Evolutionary conservation across 2,888 invertebrate genomes (phyloP).

Genomic region (Strigamia maritima): DNA sequence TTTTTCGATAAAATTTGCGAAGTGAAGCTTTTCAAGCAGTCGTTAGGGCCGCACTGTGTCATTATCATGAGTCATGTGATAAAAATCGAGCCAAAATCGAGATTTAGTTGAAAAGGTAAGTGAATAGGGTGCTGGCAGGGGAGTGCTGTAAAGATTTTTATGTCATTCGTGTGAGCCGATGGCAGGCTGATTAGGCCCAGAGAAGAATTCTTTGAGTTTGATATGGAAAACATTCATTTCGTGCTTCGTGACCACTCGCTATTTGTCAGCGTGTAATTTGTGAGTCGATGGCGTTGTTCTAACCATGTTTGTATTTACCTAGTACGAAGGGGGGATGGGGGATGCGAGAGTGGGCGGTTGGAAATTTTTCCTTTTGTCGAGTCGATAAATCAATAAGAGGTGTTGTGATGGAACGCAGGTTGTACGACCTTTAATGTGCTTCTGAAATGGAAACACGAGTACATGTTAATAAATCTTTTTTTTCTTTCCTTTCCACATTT

Average conservation of each 20-base stretch:
- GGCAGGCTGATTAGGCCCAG: constrained; percentile 12
- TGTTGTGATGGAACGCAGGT: constrained; percentile 23
- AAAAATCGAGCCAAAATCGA: neutral
- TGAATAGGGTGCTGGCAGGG: constrained; percentile 6
- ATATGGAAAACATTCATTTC: constrained; percentile 19
- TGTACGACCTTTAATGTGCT: constrained; percentile 17
- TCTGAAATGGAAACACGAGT: constrained; percentile 19
- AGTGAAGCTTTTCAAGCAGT: neutral
- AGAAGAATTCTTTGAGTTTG: constrained; percentile 19
- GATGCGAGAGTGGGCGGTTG: neutral
- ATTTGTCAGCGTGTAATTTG: constrained; percentile 23
- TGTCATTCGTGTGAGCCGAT: constrained; percentile 23
- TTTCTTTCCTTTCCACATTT: neutral
- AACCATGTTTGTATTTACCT: constrained; percentile 23
- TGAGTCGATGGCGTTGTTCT: constrained; percentile 23
- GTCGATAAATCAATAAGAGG: constrained; percentile 15
- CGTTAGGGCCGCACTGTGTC: neutral
- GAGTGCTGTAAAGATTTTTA: constrained; percentile 1
- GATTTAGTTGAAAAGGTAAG: neutral
- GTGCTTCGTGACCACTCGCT: constrained; percentile 5
- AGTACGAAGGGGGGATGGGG: neutral
- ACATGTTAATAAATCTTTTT: constrained; percentile 20
- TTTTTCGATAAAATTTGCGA: neutral
- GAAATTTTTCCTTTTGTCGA: constrained; percentile 9
- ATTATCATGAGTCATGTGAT: neutral